phyloP scores from a whole-genome alignment of 2,888 invertebrate genomes.

The Oligia fasciuncula region DNA sequence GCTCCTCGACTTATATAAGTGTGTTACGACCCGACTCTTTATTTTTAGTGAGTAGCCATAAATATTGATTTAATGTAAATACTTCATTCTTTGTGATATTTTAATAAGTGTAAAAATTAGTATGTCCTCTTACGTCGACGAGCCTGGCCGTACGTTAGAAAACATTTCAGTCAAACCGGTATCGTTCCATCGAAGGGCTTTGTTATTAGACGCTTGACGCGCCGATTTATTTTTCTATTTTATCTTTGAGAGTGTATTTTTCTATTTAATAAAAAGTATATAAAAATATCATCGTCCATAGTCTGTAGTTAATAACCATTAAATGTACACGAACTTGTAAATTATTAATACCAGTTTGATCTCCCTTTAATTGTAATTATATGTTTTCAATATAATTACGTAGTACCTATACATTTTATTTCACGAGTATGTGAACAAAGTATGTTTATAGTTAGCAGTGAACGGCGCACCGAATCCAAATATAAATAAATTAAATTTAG shows the following conservation, averaged over 20 bases:
- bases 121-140: constrained; percentile 32
- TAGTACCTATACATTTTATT: not conserved
- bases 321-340: constrained; percentile 47
- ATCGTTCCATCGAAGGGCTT: constrained; percentile 33
- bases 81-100: constrained; percentile 75
- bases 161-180: constrained; percentile 37
- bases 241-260: constrained; percentile 78
- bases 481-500: not conserved
- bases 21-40: constrained; percentile 37
- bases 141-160: constrained; percentile 26
- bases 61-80: constrained; percentile 55
- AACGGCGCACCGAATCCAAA: not conserved
- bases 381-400: constrained; percentile 26
- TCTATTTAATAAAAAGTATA: constrained; percentile 68
- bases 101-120: constrained; percentile 66
- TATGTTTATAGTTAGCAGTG: constrained; percentile 8
- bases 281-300: constrained; percentile 63
- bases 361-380: constrained; percentile 48
- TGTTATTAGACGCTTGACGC: constrained; percentile 51
- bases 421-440: constrained; percentile 3
- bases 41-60: constrained; percentile 50
- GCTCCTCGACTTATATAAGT: not conserved
- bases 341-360: constrained; percentile 56
- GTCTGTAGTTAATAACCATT: constrained; percentile 54
- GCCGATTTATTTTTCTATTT: constrained; percentile 76